A percentile compares a stretch with the other conserved stretches of the same genome.
Conservation (phyloP, 2,797 vertebrate genomes). For the Antennarius maculatus region DNA sequence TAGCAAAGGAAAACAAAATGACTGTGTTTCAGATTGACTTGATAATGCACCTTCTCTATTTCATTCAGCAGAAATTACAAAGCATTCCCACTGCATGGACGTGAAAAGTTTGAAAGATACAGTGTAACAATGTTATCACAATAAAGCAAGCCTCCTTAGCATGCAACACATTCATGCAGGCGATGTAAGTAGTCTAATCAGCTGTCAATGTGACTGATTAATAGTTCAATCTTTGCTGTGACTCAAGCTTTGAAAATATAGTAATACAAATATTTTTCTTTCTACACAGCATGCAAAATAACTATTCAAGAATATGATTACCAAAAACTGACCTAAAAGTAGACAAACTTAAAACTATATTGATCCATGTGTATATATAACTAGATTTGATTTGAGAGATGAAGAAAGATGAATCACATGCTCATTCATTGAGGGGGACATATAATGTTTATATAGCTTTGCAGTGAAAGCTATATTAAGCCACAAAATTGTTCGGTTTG, state of each 20-base stretch:
- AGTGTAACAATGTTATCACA: slow-evolving; percentile 23
- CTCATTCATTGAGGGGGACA: background rate
- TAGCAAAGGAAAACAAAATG: slow-evolving; percentile 34
- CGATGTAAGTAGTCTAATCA: slow-evolving; percentile 17
- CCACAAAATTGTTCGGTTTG: too few relatives aligned
- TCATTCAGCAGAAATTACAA: slow-evolving; percentile 53
- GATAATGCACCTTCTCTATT: slow-evolving; percentile 41
- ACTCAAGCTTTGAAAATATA: slow-evolving; percentile 3
- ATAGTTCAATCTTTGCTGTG: background rate
- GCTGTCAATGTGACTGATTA: background rate
- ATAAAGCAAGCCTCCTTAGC: slow-evolving; percentile 31
- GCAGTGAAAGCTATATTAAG: background rate
- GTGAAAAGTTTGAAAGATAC: slow-evolving; percentile 45
- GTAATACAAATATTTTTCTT: background rate
- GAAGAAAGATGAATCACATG: background rate
- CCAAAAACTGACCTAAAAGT: background rate
- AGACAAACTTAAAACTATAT: background rate
- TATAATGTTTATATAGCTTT: background rate
- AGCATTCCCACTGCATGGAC: slow-evolving; percentile 45
- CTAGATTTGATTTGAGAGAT: background rate
- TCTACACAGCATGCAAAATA: background rate
- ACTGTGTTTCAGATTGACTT: slow-evolving; percentile 39
- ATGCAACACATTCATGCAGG: slow-evolving; percentile 25
- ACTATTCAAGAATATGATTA: too few relatives aligned
- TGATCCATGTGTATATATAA: background rate